phyloP scores from a whole-genome alignment of 2,888 invertebrate genomes.

The Diadromus collaris region DNA sequence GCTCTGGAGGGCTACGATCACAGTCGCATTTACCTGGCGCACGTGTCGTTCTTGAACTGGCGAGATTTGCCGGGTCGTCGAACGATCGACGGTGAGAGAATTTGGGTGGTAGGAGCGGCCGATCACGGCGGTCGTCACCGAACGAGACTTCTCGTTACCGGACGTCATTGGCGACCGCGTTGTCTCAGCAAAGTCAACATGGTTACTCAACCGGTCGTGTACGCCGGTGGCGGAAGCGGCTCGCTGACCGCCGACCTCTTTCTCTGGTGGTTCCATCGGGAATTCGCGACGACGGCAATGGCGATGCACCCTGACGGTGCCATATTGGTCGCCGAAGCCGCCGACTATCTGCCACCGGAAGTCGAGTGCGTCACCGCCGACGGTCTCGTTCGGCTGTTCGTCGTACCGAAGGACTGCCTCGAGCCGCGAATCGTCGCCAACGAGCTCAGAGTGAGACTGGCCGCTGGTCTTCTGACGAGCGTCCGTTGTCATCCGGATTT shows the following conservation, averaged over 20 bases:
- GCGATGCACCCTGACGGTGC: constrained; percentile 79
- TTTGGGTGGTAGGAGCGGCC: constrained; percentile 80
- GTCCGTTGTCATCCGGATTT: constrained; percentile 62
- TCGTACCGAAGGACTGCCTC: constrained; percentile 71
- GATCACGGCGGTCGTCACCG: constrained; percentile 80
- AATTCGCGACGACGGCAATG: constrained; percentile 80
- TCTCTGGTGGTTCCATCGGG: constrained; percentile 81
- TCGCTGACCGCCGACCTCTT: constrained; percentile 79
- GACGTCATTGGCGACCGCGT: constrained; percentile 79
- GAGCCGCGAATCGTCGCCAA: constrained; percentile 74
- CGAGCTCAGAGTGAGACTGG: constrained; percentile 78
- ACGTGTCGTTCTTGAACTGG: constrained; percentile 79
- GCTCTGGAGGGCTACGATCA: constrained; percentile 76
- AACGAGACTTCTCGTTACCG: constrained; percentile 80
- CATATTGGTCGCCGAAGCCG: constrained; percentile 77
- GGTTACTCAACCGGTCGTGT: constrained; percentile 81
- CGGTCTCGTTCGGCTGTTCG: constrained; percentile 75
- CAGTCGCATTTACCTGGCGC: constrained; percentile 79
- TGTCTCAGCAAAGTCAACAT: constrained; percentile 80
- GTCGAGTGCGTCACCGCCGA: constrained; percentile 77
- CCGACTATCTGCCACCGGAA: constrained; percentile 77
- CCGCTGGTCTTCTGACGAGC: constrained; percentile 71
- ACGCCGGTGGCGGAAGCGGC: constrained; percentile 80
- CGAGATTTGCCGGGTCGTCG: constrained; percentile 78
- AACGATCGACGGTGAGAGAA: constrained; percentile 66